A percentile compares a stretch with the other conserved stretches of the same genome.
Evolutionary conservation across 1,140 invertebrate species (phyloP).

Genomic region (Drosophila varians): DNA sequence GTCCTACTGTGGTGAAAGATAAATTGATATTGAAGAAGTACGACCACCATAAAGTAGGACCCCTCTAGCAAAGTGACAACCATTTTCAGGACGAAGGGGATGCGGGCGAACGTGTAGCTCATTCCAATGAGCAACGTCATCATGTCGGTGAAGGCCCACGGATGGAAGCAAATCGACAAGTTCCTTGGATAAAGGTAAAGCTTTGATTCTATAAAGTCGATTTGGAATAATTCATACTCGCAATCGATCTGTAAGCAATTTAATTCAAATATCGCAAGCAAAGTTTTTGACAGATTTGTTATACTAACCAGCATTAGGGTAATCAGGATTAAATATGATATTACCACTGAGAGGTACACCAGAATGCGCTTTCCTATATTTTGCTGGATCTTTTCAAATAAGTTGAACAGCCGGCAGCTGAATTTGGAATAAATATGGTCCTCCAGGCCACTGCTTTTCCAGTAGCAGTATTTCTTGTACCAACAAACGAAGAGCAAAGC

Average conservation of each 20-base stretch:
- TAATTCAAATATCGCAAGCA: neutral
- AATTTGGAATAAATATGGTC: slow-evolving; percentile 85
- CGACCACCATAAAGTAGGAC: slow-evolving; percentile 87
- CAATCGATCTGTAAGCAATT: neutral
- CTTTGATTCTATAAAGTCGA: neutral
- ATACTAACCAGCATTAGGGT: slow-evolving; percentile 86
- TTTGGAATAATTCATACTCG: neutral
- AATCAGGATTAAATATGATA: slow-evolving; percentile 86
- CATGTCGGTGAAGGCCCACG: slow-evolving; percentile 91
- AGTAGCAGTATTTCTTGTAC: slow-evolving; percentile 82
- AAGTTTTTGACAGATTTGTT: too few species aligned
- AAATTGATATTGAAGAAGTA: slow-evolving; percentile 85
- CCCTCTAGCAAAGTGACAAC: slow-evolving; percentile 87
- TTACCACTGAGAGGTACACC: slow-evolving; percentile 69
- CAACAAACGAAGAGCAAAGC: slow-evolving; percentile 75
- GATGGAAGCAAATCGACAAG: slow-evolving; percentile 84
- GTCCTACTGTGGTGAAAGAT: slow-evolving; percentile 86
- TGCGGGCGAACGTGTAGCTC: slow-evolving; percentile 92
- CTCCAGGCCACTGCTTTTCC: slow-evolving; percentile 83
- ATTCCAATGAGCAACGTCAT: slow-evolving; percentile 90
- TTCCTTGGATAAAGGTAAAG: slow-evolving; percentile 17
- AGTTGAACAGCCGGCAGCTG: slow-evolving; percentile 85
- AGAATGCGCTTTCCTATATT: slow-evolving; percentile 27
- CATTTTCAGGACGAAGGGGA: slow-evolving; percentile 93
- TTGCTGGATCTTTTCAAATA: slow-evolving; percentile 26